Evolutionary conservation across 2,888 invertebrate species (phyloP).

Genomic region (Orchesella flavescens): DNA sequence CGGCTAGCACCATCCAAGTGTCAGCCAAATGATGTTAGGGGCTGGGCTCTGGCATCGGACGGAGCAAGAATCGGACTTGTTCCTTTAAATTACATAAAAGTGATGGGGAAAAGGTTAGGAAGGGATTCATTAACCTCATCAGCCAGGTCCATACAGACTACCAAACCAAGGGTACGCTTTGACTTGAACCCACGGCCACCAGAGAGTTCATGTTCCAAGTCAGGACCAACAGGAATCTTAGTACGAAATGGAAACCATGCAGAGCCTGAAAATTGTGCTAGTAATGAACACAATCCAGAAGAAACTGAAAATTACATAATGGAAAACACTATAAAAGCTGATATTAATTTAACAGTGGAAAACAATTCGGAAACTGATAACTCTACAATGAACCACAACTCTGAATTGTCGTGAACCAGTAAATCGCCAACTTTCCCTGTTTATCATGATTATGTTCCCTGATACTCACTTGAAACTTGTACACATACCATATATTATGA

Average conservation of each 20-base stretch:
- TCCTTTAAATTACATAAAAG: conserved; percentile 77
- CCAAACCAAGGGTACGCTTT: conserved; percentile 38
- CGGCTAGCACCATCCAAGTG: conserved; percentile 88
- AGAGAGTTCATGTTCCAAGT: not conserved
- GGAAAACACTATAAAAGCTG: no score
- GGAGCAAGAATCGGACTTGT: conserved; percentile 76
- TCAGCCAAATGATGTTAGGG: conserved; percentile 80
- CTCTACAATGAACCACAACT: no score
- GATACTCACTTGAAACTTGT: no score
- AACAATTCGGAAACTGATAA: no score
- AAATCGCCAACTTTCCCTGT: no score
- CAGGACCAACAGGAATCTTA: conserved; percentile 11
- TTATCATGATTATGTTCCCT: no score
- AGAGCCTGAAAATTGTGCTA: no score
- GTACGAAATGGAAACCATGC: conserved; percentile 6
- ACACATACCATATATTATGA: no score
- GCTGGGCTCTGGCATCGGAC: conserved; percentile 77
- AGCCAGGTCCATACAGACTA: not conserved
- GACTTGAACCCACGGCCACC: conserved; percentile 38
- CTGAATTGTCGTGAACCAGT: no score
- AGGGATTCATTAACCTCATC: not conserved
- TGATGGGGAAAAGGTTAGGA: conserved; percentile 74
- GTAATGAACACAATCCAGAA: no score
- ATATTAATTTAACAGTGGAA: no score
- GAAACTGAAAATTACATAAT: no score